Percentiles rank a stretch among this genome's conserved stretches.
Conservation (phyloP, 2,797 vertebrate species). For the Periophthalmus magnuspinnatus region DNA sequence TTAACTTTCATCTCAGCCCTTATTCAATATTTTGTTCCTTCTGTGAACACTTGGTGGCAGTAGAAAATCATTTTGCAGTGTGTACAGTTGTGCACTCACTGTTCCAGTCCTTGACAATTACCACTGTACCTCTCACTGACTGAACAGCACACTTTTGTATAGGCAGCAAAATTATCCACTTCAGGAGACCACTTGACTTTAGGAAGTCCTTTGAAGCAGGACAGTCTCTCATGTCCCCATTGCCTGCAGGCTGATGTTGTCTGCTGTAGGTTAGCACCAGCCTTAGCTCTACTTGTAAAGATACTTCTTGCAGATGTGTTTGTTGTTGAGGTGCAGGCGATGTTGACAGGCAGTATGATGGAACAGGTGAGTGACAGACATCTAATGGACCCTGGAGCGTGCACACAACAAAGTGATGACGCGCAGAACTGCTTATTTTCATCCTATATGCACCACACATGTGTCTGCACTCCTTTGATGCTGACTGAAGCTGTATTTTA, state of each 20-base stretch:
- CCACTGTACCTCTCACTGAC: constrained; percentile 15
- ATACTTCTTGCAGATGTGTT: constrained; percentile 12
- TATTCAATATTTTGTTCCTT: neutral
- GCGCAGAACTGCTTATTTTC: constrained; percentile 26
- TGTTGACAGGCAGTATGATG: constrained; percentile 59
- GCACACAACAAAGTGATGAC: constrained; percentile 54
- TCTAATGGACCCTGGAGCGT: constrained; percentile 56
- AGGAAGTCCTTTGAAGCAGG: constrained; percentile 61
- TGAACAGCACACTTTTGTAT: constrained; percentile 30
- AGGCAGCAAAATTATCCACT: constrained; percentile 45
- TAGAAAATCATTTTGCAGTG: constrained; percentile 23
- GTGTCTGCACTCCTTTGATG: constrained; percentile 34
- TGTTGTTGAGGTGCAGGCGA: constrained; percentile 56
- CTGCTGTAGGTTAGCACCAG: constrained; percentile 32
- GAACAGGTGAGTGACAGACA: constrained; percentile 47
- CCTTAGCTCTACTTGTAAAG: constrained; percentile 13
- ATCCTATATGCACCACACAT: constrained; percentile 19
- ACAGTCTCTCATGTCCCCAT: constrained; percentile 8
- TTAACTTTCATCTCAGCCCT: neutral
- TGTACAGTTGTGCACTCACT: neutral
- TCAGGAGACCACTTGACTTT: constrained; percentile 46
- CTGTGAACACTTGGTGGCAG: constrained; percentile 62
- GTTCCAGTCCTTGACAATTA: constrained; percentile 25
- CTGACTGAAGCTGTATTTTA: constrained; percentile 9
- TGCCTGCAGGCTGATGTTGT: constrained; percentile 40